Base-by-base conservation (phyloP, 2,113 vertebrate species). In the Callocephalon fimbriatum region DNA sequence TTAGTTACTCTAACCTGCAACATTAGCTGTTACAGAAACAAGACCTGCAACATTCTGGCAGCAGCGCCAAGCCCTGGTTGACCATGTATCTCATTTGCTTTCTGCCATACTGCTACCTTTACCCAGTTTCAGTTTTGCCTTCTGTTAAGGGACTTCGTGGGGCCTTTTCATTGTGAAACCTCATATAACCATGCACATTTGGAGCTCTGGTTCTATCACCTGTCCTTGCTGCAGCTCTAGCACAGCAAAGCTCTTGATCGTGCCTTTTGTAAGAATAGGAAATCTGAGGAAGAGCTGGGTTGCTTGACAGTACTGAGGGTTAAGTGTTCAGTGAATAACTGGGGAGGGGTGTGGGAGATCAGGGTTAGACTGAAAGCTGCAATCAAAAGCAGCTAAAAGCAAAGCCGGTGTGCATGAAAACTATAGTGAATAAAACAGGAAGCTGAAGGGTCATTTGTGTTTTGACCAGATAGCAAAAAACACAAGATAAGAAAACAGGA, bases 41-140 rank as follows among this genome's bases (percentile, higher is more conserved):
- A 53, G 54, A 71, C 21, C 4, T 32, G 48, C 35, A 68, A 35
- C 0, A 3, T 32, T 73, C 59, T 54, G 54, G 18, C 47, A 82
- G 71, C n/a, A 56, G 38, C 32, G 45, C 18, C 9, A 85, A 61
- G 27, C 26, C 23, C 23, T 62, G 1, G 1, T 8, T 65, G 32
- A 58, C 15, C 0, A 0, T 56, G 7, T 25, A 48, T 40, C 25
- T 40, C 17, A 6, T 35, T 79, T 21, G 0, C 58, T 92, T 92
- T 68, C 48, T 88, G 53, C 23, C 6, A 6, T 48, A 38, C 1
- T 3, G 2, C 31, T 61, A 7, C 48, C 53, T 70, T 59, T 42
- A 80, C 14, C 37, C 14, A 14, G 66, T 74, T 68, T 38, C 9
- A 40, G 13, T 26, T 81, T 63, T 63, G 15, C 5, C 2, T 74